Percentiles rank a stretch among this genome's conserved stretches.
These are phyloP conservation scores for Lycaena phlaeas DNA, from an alignment of 2,888 invertebrate genomes.

Conservation along the genomic window DNA sequence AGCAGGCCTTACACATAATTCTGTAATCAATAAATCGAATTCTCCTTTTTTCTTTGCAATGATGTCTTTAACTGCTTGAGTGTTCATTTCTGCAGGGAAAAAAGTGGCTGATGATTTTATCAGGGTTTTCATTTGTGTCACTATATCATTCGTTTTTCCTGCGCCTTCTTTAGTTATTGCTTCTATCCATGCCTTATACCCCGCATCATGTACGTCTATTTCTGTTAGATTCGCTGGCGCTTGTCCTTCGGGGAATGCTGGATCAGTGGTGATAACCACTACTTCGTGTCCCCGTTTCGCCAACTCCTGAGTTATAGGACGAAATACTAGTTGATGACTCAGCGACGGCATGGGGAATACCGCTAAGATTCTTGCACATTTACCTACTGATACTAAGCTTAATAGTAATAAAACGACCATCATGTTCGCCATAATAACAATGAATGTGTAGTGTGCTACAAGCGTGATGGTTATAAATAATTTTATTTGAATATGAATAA, in stretches of 20 bases:
- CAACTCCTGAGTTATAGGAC: conserved; percentile 44
- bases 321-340: conserved; percentile 57
- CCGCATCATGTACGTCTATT: conserved; percentile 36
- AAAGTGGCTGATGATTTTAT: conserved; percentile 5
- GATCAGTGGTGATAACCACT: conserved; percentile 47
- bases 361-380: conserved; percentile 38
- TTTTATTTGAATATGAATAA: too few species aligned
- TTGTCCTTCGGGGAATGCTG: conserved; percentile 30
- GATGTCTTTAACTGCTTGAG: neutral
- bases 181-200: conserved; percentile 20
- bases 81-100: neutral
- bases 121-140: conserved; percentile 13
- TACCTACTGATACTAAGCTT: neutral
- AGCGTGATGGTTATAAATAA: too few species aligned
- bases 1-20: conserved; percentile 12
- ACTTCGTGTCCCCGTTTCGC: conserved; percentile 54
- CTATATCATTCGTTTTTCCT: conserved; percentile 1
- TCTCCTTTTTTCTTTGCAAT: conserved; percentile 6
- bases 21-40: conserved; percentile 19
- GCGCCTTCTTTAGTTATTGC: neutral
- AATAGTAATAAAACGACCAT: neutral
- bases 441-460: too few species aligned
- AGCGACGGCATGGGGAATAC: conserved; percentile 46
- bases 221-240: conserved; percentile 41
- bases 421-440: neutral